Evolutionary conservation across 1,140 invertebrate genomes (phyloP).

Genomic region (Drosophila burlai): DNA sequence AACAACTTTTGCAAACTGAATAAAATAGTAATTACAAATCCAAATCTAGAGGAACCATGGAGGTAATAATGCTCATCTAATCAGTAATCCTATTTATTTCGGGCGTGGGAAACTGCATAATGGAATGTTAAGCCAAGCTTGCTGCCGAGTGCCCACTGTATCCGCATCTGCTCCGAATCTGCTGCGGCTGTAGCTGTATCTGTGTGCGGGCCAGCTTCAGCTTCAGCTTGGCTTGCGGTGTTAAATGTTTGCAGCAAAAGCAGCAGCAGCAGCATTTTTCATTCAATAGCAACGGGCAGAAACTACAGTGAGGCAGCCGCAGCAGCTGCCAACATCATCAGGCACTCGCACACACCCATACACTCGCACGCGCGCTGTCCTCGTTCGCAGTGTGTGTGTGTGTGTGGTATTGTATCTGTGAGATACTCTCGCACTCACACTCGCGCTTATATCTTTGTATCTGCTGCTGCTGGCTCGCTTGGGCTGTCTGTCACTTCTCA

Average conservation of each 20-base stretch:
- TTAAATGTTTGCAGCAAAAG: slow-evolving; percentile 77
- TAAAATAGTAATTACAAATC: neutral
- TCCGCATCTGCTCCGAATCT: slow-evolving; percentile 44
- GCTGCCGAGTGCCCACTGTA: slow-evolving; percentile 38
- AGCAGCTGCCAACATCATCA: slow-evolving; percentile 74
- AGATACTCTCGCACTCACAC: slow-evolving; percentile 16
- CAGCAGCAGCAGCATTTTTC: slow-evolving; percentile 65
- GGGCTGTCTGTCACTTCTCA: slow-evolving; percentile 81
- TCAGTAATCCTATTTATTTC: neutral
- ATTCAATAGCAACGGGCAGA: slow-evolving; percentile 67
- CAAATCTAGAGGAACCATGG: neutral
- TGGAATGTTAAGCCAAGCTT: slow-evolving; percentile 1
- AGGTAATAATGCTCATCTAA: neutral
- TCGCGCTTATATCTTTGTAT: slow-evolving; percentile 36
- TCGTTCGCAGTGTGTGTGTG: slow-evolving; percentile 39
- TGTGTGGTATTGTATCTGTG: slow-evolving; percentile 28
- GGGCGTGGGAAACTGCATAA: slow-evolving; percentile 3
- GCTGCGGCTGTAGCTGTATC: slow-evolving; percentile 19
- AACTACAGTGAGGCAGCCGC: slow-evolving; percentile 24
- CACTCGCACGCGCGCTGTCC: slow-evolving; percentile 18
- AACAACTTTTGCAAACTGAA: neutral
- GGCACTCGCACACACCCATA: slow-evolving; percentile 28
- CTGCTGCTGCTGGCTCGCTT: slow-evolving; percentile 47
- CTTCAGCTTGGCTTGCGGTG: slow-evolving; percentile 74
- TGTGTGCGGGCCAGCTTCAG: slow-evolving; percentile 71